Evolutionary conservation across 1,140 invertebrate genomes (phyloP).

Genomic region (Pteromalus puparum): DNA sequence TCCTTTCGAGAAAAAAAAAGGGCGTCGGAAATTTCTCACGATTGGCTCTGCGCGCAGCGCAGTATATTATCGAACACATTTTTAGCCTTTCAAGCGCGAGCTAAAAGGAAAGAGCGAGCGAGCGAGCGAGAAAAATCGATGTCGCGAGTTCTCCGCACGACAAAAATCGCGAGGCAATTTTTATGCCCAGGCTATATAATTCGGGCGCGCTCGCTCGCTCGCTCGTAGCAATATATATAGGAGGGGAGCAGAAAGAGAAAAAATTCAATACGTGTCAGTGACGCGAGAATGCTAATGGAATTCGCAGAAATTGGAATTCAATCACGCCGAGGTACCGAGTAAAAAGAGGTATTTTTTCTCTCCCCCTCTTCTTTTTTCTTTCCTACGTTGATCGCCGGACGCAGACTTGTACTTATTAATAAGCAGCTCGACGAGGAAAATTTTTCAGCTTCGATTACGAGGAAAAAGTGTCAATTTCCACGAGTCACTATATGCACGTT

Average conservation of each 20-base stretch:
- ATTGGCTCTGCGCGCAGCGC: not conserved
- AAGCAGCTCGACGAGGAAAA: not conserved
- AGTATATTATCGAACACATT: not conserved
- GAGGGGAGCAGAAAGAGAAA: not conserved
- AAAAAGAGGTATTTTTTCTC: not conserved
- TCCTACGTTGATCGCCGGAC: no score
- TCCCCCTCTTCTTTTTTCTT: no score
- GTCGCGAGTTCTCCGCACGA: constrained; percentile 7
- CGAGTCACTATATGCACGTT: no score
- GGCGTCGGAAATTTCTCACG: not conserved
- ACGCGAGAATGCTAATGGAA: constrained; percentile 48
- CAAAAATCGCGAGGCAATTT: constrained; percentile 46
- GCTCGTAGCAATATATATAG: not conserved
- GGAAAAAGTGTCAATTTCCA: no score
- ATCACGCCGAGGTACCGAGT: not conserved
- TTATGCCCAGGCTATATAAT: constrained; percentile 37
- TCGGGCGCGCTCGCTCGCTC: not conserved
- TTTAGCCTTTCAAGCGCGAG: constrained; percentile 19
- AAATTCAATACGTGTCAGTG: constrained; percentile 42
- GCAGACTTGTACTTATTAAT: no score
- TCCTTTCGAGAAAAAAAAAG: not conserved
- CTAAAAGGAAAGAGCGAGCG: constrained; percentile 12
- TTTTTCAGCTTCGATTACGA: no score
- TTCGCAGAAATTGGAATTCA: constrained; percentile 44
- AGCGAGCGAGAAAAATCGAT: constrained; percentile 39